A percentile compares a stretch with the other conserved stretches of the same genome.
phyloP scores from a whole-genome alignment of 2,113 vertebrate genomes.

The Percina caprodes region DNA sequence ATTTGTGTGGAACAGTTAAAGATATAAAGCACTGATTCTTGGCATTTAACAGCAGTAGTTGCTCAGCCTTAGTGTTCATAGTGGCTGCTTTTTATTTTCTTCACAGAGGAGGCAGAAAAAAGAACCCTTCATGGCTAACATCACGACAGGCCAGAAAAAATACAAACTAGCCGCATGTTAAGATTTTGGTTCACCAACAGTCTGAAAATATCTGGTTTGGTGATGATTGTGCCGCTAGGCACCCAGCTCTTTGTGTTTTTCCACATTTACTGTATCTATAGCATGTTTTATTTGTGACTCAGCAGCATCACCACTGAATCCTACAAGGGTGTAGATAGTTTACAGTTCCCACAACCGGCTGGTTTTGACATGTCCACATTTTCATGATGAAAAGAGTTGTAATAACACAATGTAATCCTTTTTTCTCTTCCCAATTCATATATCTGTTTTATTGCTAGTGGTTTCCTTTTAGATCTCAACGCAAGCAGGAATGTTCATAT shows the following conservation, averaged over 20 bases:
- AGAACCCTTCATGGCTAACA: background rate
- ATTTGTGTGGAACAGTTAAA: background rate
- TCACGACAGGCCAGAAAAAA: constrained; percentile 32
- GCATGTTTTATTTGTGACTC: constrained; percentile 36
- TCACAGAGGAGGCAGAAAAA: constrained; percentile 1
- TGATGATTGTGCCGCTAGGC: constrained; percentile 26
- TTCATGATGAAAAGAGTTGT: constrained; percentile 28
- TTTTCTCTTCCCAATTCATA: background rate
- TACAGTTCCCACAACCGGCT: constrained; percentile 7
- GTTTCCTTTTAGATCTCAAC: background rate
- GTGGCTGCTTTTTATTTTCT: constrained; percentile 2
- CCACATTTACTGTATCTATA: constrained; percentile 31
- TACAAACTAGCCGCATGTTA: constrained; percentile 11
- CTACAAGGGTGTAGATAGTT: constrained; percentile 24
- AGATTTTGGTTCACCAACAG: constrained; percentile 33
- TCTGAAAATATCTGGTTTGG: constrained; percentile 38
- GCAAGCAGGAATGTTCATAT: background rate
- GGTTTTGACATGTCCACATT: constrained; percentile 7
- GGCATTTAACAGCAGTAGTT: constrained; percentile 1
- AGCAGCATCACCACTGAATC: constrained; percentile 32
- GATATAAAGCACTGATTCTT: constrained; percentile 14
- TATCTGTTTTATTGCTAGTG: background rate
- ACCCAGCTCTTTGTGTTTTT: constrained; percentile 26
- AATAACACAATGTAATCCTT: constrained; percentile 6
- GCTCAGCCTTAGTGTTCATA: background rate